Conservation (phyloP, 37 sponge, comb jelly and placozoan species). For the Oopsacas minuta region DNA sequence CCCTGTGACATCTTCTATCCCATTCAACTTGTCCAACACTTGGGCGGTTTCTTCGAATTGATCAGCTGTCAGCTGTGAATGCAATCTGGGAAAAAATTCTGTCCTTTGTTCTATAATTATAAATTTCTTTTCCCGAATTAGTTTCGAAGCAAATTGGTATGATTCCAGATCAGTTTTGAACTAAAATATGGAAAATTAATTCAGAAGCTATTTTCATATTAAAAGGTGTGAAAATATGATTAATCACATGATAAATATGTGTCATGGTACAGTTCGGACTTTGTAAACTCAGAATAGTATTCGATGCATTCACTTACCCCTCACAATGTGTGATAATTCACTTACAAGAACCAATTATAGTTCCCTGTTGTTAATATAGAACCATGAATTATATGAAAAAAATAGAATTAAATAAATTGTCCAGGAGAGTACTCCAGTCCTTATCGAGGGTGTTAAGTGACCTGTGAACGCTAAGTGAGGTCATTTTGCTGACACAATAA, state of each 20-base stretch:
- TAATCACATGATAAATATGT: no score
- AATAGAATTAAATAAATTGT: background rate
- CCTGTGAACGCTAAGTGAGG: slow-evolving; percentile 15
- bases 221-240: no score
- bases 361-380: background rate
- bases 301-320: no score
- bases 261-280: no score
- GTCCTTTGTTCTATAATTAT: background rate
- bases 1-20: background rate
- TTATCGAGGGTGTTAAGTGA: slow-evolving; percentile 6
- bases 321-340: no score
- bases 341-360: no score
- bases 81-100: background rate
- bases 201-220: no score
- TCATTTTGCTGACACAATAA: slow-evolving; percentile 4
- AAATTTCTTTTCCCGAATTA: background rate
- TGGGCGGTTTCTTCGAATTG: background rate
- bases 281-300: no score
- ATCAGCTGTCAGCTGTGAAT: background rate
- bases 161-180: slow-evolving; percentile 1
- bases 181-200: no score
- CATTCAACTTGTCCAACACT: background rate
- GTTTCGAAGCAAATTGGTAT: background rate
- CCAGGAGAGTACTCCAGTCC: no score
- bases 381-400: background rate